A percentile compares a stretch with the other conserved stretches of the same genome.
phyloP scores from a whole-genome alignment of 2,888 invertebrate species.

The Dicyrtomina minuta region DNA sequence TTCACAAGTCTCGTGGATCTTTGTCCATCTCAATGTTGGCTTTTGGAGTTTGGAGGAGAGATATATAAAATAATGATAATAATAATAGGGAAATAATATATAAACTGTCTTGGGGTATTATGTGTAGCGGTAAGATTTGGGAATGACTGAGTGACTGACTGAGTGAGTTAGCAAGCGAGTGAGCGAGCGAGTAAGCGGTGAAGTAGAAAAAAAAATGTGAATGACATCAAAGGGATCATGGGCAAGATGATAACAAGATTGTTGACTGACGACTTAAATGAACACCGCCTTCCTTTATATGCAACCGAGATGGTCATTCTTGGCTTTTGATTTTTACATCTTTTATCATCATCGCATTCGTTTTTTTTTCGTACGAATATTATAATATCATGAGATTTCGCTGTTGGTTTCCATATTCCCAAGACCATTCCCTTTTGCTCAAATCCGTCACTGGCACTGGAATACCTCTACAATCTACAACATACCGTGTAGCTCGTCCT shows the following conservation, averaged over 20 bases:
- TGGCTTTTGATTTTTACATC: slow-evolving; percentile 42
- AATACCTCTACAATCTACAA: neutral
- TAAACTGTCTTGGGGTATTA: neutral
- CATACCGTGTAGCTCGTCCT: no score
- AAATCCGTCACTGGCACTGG: neutral
- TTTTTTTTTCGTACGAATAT: slow-evolving; percentile 8
- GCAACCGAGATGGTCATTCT: slow-evolving; percentile 47
- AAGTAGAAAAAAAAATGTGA: slow-evolving; percentile 41
- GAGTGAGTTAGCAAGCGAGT: neutral
- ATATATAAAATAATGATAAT: neutral
- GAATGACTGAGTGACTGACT: slow-evolving; percentile 13
- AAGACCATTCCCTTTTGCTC: neutral
- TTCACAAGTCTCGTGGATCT: no score
- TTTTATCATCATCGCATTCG: slow-evolving; percentile 28
- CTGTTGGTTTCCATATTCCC: slow-evolving; percentile 25
- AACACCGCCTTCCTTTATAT: slow-evolving; percentile 52
- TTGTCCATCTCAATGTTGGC: no score
- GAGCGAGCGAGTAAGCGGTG: slow-evolving; percentile 15
- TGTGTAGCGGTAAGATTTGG: neutral
- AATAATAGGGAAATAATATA: no score
- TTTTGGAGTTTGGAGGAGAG: neutral
- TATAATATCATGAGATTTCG: slow-evolving; percentile 35
- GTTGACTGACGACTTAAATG: slow-evolving; percentile 54
- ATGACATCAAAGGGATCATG: slow-evolving; percentile 53
- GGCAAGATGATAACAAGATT: slow-evolving; percentile 53